Evolutionary conservation across 2,797 vertebrate species (phyloP).

Genomic region (Alectoris magna): DNA sequence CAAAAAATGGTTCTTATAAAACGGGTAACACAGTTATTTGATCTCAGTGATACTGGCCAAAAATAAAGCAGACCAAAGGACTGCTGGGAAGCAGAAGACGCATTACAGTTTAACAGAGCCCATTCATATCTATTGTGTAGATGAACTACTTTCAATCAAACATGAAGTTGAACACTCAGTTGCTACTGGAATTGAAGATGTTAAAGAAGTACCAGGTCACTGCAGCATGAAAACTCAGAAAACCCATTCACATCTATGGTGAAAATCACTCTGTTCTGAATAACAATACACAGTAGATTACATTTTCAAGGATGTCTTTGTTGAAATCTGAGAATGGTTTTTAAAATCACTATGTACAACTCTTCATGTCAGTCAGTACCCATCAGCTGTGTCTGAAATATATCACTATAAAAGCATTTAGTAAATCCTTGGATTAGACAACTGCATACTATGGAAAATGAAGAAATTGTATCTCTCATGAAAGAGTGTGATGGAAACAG

Average conservation of each 20-base stretch:
- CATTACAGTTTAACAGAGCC: neutral
- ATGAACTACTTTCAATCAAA: neutral
- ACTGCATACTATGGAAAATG: neutral
- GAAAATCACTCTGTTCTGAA: neutral
- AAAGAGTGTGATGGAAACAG: neutral
- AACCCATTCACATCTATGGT: neutral
- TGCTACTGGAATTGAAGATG: neutral
- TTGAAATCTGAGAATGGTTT: neutral
- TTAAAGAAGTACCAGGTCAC: neutral
- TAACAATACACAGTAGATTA: neutral
- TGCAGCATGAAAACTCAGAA: neutral
- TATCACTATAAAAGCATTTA: neutral
- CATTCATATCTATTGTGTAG: neutral
- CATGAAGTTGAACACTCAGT: neutral
- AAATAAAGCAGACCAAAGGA: neutral
- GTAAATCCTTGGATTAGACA: neutral
- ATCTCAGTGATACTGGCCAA: neutral
- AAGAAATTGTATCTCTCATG: neutral
- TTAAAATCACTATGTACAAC: neutral
- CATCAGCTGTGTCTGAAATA: neutral
- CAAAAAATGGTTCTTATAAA: neutral
- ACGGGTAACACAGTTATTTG: neutral
- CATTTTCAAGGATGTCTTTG: neutral
- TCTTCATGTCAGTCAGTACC: neutral
- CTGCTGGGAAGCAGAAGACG: neutral